These are phyloP conservation scores for Pseudocheirus occidentalis DNA, from an alignment of 2,797 vertebrate species.

Conservation along the genomic window DNA sequence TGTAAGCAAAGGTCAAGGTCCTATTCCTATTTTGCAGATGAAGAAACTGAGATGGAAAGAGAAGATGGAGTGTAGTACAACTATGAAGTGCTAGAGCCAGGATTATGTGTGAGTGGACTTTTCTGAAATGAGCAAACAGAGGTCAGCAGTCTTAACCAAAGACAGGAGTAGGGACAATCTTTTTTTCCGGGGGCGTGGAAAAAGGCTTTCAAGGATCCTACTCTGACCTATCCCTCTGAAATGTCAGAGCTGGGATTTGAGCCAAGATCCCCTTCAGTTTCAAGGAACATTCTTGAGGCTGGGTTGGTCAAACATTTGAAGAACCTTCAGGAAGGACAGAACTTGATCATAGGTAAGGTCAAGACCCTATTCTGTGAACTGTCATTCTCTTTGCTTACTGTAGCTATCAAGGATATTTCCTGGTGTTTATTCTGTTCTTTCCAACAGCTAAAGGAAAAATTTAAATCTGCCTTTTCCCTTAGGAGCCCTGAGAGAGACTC, in stretches of 20 bases:
- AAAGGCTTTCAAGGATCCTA: background rate
- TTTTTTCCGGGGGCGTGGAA: background rate
- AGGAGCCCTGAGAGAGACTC: constrained; percentile 61
- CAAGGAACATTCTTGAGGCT: constrained; percentile 52
- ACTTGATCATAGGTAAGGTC: constrained; percentile 46
- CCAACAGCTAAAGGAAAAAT: constrained; percentile 61
- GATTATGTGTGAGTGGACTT: background rate
- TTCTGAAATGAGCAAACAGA: background rate
- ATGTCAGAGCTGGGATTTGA: background rate
- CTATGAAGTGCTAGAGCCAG: background rate
- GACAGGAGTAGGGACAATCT: background rate
- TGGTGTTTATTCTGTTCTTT: constrained; percentile 63
- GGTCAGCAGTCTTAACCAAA: background rate
- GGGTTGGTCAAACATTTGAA: constrained; percentile 66
- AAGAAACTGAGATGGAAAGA: background rate
- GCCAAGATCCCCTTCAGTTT: constrained; percentile 53
- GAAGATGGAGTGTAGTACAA: background rate
- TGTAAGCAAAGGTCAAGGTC: background rate
- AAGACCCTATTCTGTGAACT: background rate
- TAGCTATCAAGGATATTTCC: constrained; percentile 33
- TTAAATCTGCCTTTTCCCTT: constrained; percentile 72
- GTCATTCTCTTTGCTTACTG: background rate
- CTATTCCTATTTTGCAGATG: background rate
- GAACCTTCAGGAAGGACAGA: constrained; percentile 66
- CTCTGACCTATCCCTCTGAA: background rate